phyloP scores from a whole-genome alignment of 2,888 invertebrate species.

The Noctuana brunneofusca region DNA sequence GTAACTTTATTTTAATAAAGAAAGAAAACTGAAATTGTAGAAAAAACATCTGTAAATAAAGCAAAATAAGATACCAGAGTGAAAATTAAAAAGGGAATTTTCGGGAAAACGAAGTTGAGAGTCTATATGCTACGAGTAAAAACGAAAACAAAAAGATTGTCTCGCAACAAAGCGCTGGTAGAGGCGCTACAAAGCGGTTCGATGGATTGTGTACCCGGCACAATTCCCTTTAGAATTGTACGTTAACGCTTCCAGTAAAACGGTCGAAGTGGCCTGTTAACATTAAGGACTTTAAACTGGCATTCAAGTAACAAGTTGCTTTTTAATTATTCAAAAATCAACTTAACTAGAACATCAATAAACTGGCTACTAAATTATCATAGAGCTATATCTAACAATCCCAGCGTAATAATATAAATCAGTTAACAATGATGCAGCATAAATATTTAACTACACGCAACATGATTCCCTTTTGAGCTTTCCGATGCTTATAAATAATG shows the following conservation, averaged over 20 bases:
- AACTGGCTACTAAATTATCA: not conserved
- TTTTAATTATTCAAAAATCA: not conserved
- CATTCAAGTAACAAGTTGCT: not conserved
- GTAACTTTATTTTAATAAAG: too few relatives aligned
- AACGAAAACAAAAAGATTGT: not conserved
- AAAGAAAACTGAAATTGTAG: too few relatives aligned
- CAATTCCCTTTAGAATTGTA: not conserved
- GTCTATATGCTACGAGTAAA: not conserved
- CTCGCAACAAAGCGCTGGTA: not conserved
- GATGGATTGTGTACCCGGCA: not conserved
- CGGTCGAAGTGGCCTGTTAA: not conserved
- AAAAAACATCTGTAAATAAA: too few relatives aligned
- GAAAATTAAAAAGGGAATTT: too few relatives aligned
- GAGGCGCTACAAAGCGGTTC: not conserved
- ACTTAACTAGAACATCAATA: not conserved
- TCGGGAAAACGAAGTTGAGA: not conserved
- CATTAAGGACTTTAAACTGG: slow-evolving; percentile 1
- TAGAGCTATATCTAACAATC: not conserved
- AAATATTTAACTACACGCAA: not conserved
- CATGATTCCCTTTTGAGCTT: slow-evolving; percentile 1
- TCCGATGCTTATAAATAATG: slow-evolving; percentile 9
- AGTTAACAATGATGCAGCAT: not conserved
- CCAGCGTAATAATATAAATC: not conserved
- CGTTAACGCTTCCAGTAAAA: not conserved
- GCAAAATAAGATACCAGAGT: too few relatives aligned